Evolutionary conservation across 1,140 invertebrate genomes (phyloP).

Genomic region (Solenopsis fugax): DNA sequence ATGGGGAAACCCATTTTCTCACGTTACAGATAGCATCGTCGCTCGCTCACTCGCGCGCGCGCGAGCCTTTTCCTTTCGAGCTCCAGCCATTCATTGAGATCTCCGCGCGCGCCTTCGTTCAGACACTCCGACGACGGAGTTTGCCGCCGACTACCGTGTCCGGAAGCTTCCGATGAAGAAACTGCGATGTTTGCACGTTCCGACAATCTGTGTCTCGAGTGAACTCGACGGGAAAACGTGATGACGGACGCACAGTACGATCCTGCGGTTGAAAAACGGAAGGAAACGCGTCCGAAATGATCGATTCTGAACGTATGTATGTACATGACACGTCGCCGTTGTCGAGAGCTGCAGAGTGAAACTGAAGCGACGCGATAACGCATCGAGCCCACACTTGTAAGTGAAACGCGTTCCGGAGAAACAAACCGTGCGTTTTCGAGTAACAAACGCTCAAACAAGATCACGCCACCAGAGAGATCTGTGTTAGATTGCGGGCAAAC

Average conservation of each 20-base stretch:
- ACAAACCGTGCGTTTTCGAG: not conserved
- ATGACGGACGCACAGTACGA: not conserved
- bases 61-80: conserved; percentile 5
- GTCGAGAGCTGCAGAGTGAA: not conserved
- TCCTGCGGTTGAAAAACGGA: not conserved
- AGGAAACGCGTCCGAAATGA: not conserved
- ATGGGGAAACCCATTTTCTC: conserved; percentile 70
- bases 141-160: too few species aligned
- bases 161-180: too few species aligned
- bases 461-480: not conserved
- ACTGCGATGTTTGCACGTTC: too few species aligned
- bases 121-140: not conserved
- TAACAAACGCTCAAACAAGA: not conserved
- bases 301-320: not conserved
- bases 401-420: conserved; percentile 1
- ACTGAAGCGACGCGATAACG: conserved; percentile 5
- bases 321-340: not conserved
- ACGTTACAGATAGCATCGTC: conserved; percentile 72
- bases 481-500: not conserved
- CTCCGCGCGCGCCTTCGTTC: conserved; percentile 1
- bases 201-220: not conserved
- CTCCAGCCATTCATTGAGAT: conserved; percentile 42
- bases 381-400: not conserved
- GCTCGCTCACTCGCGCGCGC: not conserved
- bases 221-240: too few species aligned